Conservation (phyloP, 2,888 invertebrate genomes). For the Hemistola chrysoprasaria region DNA sequence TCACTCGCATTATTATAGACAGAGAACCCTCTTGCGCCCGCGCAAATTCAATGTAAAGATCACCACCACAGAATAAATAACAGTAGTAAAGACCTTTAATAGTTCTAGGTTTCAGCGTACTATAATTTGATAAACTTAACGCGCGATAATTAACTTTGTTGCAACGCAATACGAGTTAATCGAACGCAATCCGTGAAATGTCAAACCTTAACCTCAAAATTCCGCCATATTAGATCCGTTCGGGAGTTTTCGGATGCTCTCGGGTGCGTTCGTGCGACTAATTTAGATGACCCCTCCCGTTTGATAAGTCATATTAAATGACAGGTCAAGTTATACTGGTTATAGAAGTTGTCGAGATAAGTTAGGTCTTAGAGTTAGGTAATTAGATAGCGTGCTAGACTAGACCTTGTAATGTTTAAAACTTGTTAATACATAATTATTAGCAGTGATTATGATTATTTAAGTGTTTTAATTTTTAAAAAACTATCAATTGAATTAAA, state of each 20-base stretch:
- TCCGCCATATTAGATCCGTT: conserved; percentile 67
- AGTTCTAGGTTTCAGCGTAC: conserved; percentile 46
- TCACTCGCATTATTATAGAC: too few relatives aligned
- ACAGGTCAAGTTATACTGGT: conserved; percentile 48
- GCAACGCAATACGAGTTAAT: conserved; percentile 30
- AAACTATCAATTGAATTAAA: too few relatives aligned
- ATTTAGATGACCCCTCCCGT: conserved; percentile 42
- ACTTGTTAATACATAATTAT: conserved; percentile 31
- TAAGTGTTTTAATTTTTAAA: too few relatives aligned
- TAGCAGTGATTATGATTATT: too few relatives aligned
- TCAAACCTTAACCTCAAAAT: conserved; percentile 81
- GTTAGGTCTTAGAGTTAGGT: too few relatives aligned
- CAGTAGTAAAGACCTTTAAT: conserved; percentile 32
- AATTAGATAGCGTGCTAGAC: conserved; percentile 52
- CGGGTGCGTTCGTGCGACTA: conserved; percentile 47
- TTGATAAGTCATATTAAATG: conserved; percentile 9
- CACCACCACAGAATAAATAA: conserved; percentile 49
- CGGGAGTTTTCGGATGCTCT: conserved; percentile 42
- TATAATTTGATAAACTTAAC: conserved; percentile 42
- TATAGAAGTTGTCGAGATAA: conserved; percentile 39
- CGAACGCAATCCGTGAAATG: conserved; percentile 55
- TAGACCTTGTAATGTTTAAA: conserved; percentile 39
- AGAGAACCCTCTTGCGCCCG: conserved; percentile 46
- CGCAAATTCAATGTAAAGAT: conserved; percentile 75
- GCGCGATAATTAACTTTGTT: conserved; percentile 46